Base-by-base conservation (phyloP, 2,888 invertebrate genomes). In the Papilio protenor region DNA sequence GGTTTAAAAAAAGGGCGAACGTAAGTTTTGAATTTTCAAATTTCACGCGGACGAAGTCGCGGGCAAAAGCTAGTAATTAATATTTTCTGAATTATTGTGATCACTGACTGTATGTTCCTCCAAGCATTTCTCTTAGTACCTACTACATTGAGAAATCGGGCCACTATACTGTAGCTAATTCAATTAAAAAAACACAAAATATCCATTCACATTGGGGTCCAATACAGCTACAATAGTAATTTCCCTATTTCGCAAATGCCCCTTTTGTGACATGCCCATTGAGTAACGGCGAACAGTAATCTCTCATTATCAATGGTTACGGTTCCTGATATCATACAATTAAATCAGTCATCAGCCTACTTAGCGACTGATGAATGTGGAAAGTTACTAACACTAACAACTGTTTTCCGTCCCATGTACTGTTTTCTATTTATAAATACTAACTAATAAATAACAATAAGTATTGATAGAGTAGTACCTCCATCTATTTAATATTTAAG, bases 311-410 rank as follows among this genome's bases (percentile, higher is more conserved):
- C 61, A 21, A 52, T 49, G 23, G 59, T 47, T 75, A 75, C 40
- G 40, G 27, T 59, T n/a, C 59, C 47, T 64, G 49, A 78, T 61
- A 72, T 64, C 61, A 75, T 71, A 74, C 74, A 47, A 66, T 55
- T 57, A 69, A 69, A 72, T 21, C 18, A 66, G 27, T 61, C 64
- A 64, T 64, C 66, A 69, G 66, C 66, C 66, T 45, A 69, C 12
- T 69, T 69, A 40, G n/a, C 45, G 66, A n/a, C 8, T 40, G 45
- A 21, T 45, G 64, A 45, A 21, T 69, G 45, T 69, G 66, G 64
- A 69, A 69, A 69, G 66, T 69, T 40, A 18, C n/a, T 21, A n/a
- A 40, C n/a, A 66, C 6, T 40, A 12, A 33, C 18, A 66, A 66
- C 66, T 45, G 21, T 45, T 40, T 69, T 69, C 66, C 66, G 66